Evolutionary conservation across 2,888 invertebrate species (phyloP).

Genomic region (Balanococcus diminutus): DNA sequence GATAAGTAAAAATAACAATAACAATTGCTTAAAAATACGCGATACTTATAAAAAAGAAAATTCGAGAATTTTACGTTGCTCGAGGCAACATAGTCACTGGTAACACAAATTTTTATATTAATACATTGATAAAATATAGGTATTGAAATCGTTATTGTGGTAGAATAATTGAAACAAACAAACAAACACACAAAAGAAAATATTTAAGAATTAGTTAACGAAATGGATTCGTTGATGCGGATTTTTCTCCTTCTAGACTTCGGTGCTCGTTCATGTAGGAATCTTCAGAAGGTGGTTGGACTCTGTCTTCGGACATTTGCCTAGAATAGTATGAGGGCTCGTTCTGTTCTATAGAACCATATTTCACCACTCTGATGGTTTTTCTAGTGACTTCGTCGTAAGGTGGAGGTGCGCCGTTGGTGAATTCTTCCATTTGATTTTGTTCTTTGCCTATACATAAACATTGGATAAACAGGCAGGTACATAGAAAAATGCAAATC

Average conservation of each 20-base stretch:
- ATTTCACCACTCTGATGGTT: slow-evolving; percentile 64
- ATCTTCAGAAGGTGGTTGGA: slow-evolving; percentile 71
- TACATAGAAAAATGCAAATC: slow-evolving; percentile 44
- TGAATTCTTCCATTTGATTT: slow-evolving; percentile 65
- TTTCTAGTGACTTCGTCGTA: slow-evolving; percentile 60
- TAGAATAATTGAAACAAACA: background rate
- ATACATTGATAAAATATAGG: slow-evolving; percentile 22
- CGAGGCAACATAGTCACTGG: background rate
- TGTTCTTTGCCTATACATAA: slow-evolving; percentile 60
- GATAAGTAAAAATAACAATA: background rate
- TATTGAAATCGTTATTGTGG: background rate
- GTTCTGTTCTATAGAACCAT: slow-evolving; percentile 69
- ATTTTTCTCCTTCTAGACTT: slow-evolving; percentile 62
- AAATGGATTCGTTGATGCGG: slow-evolving; percentile 52
- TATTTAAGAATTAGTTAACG: background rate
- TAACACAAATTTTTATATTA: slow-evolving; percentile 16
- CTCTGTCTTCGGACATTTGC: slow-evolving; percentile 62
- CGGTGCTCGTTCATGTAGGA: slow-evolving; percentile 65
- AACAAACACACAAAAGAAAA: background rate
- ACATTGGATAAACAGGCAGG: slow-evolving; percentile 62
- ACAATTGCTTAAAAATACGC: slow-evolving; percentile 22
- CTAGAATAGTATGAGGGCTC: slow-evolving; percentile 61
- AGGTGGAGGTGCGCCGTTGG: slow-evolving; percentile 61
- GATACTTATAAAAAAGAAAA: background rate
- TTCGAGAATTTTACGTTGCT: background rate